These are phyloP conservation scores for Agelastica alni DNA, from an alignment of 2,888 invertebrate genomes.

Conservation along the genomic window DNA sequence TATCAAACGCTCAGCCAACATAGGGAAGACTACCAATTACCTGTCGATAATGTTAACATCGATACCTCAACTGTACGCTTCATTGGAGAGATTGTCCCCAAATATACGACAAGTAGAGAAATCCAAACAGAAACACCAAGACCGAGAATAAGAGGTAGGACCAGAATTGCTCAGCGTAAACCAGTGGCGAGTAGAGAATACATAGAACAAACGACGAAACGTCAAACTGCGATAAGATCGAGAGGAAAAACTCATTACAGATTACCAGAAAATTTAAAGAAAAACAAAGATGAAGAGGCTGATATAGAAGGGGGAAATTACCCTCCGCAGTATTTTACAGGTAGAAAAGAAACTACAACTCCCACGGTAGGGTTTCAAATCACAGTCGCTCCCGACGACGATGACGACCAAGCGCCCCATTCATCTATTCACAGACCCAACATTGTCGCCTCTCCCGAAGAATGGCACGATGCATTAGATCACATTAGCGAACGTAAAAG, in stretches of 20 bases:
- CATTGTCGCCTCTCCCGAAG: conserved; percentile 47
- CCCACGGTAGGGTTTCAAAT: conserved; percentile 51
- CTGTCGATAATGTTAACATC: conserved; percentile 14
- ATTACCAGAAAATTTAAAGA: conserved; percentile 50
- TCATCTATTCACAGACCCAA: conserved; percentile 62
- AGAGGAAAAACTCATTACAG: conserved; percentile 61
- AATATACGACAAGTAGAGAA: conserved; percentile 40
- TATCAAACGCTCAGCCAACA: conserved; percentile 17
- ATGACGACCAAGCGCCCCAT: conserved; percentile 61
- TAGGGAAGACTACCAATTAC: conserved; percentile 17
- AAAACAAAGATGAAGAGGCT: conserved; percentile 44
- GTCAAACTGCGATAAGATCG: conserved; percentile 32
- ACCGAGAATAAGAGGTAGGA: conserved; percentile 37
- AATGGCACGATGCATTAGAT: conserved; percentile 51
- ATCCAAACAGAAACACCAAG: conserved; percentile 30
- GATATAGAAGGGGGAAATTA: conserved; percentile 60
- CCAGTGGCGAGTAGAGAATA: conserved; percentile 1
- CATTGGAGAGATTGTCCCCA: conserved; percentile 51
- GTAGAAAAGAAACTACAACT: conserved; percentile 34
- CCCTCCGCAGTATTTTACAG: conserved; percentile 49
- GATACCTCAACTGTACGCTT: conserved; percentile 41
- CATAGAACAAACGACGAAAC: conserved; percentile 37
- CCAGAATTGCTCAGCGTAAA: conserved; percentile 35
- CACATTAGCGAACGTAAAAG: conserved; percentile 23
- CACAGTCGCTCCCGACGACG: conserved; percentile 51